Conservation (phyloP, 2,888 invertebrate genomes). For the Nephrotoma flavescens region DNA sequence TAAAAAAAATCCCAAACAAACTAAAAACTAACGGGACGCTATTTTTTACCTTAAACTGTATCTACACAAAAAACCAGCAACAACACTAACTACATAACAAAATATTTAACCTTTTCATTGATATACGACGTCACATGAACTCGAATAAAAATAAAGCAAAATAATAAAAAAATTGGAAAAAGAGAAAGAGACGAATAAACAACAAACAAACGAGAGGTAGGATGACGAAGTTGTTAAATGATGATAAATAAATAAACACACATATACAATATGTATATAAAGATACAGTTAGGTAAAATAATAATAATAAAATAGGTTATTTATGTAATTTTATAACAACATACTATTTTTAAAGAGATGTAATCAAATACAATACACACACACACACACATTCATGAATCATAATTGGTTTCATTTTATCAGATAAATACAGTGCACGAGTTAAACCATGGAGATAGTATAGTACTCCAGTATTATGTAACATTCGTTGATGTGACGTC, state of each 20-base stretch:
- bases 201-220: neutral
- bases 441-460: neutral
- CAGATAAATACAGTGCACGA: neutral
- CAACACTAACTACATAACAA: neutral
- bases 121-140: neutral
- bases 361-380: neutral
- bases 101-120: neutral
- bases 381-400: neutral
- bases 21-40: neutral
- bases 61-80: neutral
- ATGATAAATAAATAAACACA: neutral
- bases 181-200: neutral
- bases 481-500: neutral
- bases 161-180: neutral
- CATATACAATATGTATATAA: neutral
- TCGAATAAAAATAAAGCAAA: neutral
- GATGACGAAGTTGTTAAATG: neutral
- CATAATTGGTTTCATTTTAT: neutral
- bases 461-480: neutral
- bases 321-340: neutral
- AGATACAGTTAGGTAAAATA: neutral
- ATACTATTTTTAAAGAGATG: neutral
- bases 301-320: neutral
- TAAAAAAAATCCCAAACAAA: neutral
- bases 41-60: neutral